A percentile compares a stretch with the other conserved stretches of the same genome.
Evolutionary conservation across 2,797 vertebrate genomes (phyloP).

Genomic region (Eurystomus glaucurus): DNA sequence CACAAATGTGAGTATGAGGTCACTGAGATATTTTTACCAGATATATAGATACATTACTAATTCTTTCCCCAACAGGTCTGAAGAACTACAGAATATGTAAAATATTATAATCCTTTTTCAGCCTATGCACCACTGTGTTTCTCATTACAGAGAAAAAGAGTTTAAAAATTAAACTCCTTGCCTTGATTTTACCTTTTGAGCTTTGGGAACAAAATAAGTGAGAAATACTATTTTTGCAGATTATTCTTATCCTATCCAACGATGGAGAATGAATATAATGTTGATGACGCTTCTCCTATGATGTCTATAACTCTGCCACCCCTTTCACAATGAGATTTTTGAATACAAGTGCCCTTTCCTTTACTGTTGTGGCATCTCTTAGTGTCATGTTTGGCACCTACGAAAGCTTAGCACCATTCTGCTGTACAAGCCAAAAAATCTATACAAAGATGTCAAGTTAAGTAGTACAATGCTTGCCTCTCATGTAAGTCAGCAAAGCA

Average conservation of each 20-base stretch:
- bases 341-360: not conserved
- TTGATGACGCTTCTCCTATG: not conserved
- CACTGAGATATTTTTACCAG: conserved; percentile 87
- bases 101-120: conserved; percentile 47
- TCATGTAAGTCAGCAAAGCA: not conserved
- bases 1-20: conserved; percentile 87
- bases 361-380: not conserved
- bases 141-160: conserved; percentile 40
- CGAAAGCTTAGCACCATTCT: not conserved
- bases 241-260: not conserved
- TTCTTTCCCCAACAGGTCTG: conserved; percentile 80
- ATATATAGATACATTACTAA: conserved; percentile 86
- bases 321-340: conserved; percentile 25
- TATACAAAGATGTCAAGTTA: not conserved
- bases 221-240: not conserved
- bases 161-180: not conserved
- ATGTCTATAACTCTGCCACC: not conserved
- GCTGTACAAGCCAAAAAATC: not conserved
- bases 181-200: not conserved
- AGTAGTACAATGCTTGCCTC: not conserved
- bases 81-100: conserved; percentile 66
- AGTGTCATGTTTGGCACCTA: accelerated
- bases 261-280: not conserved
- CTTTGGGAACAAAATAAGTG: not conserved
- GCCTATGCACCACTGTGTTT: not conserved